Base-by-base conservation (phyloP, 2,113 vertebrate species). In the Sterrhoptilus dennistouni region DNA sequence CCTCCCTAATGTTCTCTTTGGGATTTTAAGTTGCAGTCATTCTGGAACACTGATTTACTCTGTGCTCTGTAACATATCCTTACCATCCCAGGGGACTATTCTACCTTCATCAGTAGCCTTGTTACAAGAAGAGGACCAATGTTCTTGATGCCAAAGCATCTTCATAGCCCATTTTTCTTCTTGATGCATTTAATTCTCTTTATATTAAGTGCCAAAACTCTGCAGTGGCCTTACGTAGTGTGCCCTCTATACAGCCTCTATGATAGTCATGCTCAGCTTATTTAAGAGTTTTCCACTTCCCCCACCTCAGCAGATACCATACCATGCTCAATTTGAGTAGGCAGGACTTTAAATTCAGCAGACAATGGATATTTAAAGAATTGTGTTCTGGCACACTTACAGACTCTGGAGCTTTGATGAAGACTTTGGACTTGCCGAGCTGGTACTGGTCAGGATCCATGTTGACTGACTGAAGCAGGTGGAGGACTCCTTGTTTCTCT, bases 391-490 rank as follows among this genome's bases (percentile, higher is more conserved):
- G 27, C 13, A 36, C n/a, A 97, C 99, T 94, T 97, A 99, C 99
- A 86, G 99, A 99, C 95, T 99, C 99, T 0, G 99, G 99, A 70
- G 99, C 99, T 98, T 99, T 99, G 87, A 99, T 98, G 97, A 99
- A 99, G 94, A 99, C 91, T 95, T 99, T 99, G 71, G 98, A 98
- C 83, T 96, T 98, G 25, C 99, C 99, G 0, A 99, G 98, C 97
- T 99, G 99, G 98, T 98, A 99, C 93, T 99, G 99, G 94, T 99
- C 99, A 69, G 98, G 97, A 94, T 99, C 99, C 98, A 99, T 99
- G 97, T 99, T 99, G 96, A 99, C 99, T 0, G 99, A 99, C 33
- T 98, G 98, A 59, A 99, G 97, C 87, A 99, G 97, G 83, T 99
- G 99, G 72, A 99, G 97, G 52, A 99, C 99, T 2, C 99, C 99